Percentiles rank a stretch among this genome's conserved stretches.
These are phyloP conservation scores for Nemotelus nigrinus DNA, from an alignment of 2,888 invertebrate genomes.

Conservation along the genomic window DNA sequence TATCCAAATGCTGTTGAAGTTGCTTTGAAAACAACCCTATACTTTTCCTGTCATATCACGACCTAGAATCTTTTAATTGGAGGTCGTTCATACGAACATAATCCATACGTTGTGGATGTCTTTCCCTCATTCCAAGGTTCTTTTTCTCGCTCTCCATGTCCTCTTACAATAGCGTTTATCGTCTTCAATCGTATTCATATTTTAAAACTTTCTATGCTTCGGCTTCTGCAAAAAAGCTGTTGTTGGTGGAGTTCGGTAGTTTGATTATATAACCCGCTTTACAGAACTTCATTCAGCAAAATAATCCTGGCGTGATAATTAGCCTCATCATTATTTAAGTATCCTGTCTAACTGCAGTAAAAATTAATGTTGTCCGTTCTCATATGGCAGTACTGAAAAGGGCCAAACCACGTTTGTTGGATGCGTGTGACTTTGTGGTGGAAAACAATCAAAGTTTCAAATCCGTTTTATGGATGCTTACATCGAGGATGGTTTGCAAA, in stretches of 20 bases:
- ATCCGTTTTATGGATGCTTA: too few species aligned
- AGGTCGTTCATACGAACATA: conserved; percentile 58
- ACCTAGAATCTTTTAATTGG: conserved; percentile 53
- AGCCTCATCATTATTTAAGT: conserved; percentile 26
- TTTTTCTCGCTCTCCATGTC: background rate
- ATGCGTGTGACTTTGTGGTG: too few species aligned
- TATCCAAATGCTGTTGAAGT: too few species aligned
- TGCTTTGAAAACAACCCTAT: too few species aligned
- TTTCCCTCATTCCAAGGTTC: background rate
- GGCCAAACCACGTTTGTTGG: background rate
- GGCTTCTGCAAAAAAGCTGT: too few species aligned
- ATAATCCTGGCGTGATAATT: conserved; percentile 3
- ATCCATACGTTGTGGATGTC: conserved; percentile 48
- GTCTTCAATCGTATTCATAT: conserved; percentile 46
- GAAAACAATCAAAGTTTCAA: too few species aligned
- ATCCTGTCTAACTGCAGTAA: background rate
- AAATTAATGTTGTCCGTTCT: background rate
- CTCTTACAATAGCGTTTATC: conserved; percentile 22
- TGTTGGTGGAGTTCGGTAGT: too few species aligned
- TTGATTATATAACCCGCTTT: too few species aligned
- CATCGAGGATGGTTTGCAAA: too few species aligned
- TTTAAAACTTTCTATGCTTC: conserved; percentile 5
- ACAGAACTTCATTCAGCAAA: too few species aligned
- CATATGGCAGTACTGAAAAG: background rate
- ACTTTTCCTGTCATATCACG: background rate